These are phyloP conservation scores for Solenodon paradoxus DNA, from an alignment of 2,113 vertebrate species.

Conservation along the genomic window DNA sequence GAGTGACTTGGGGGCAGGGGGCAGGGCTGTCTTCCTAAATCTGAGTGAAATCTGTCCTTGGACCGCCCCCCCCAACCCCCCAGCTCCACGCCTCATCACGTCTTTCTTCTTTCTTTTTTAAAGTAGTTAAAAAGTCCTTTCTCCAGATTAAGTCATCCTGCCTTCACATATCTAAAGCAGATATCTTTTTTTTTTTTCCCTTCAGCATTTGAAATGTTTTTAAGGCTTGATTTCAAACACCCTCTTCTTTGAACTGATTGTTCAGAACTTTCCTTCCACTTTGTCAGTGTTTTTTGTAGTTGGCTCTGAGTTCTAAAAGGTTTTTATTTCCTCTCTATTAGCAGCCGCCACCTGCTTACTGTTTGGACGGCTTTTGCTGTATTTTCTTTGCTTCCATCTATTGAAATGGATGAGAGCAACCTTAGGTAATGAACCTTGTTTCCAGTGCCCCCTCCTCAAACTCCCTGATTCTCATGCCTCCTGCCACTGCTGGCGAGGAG, in stretches of 20 bases:
- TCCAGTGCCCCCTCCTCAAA: constrained; percentile 62
- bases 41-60: background rate
- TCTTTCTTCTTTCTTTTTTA: background rate
- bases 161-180: constrained; percentile 63
- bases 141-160: constrained; percentile 63
- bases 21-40: rapidly evolving
- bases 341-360: constrained; percentile 70
- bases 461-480: constrained; percentile 76
- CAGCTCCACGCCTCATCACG: background rate
- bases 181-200: background rate
- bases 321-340: constrained; percentile 76
- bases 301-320: constrained; percentile 61
- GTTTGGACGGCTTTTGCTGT: constrained; percentile 76
- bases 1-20: too few species aligned
- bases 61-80: too few species aligned
- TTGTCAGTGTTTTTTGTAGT: constrained; percentile 64
- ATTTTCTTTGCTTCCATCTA: constrained; percentile 80
- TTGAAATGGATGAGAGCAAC: constrained; percentile 72
- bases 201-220: constrained; percentile 67
- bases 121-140: constrained; percentile 43
- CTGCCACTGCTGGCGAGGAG: constrained; percentile 61
- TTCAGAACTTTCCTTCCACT: constrained; percentile 54
- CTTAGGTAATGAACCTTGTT: constrained; percentile 78
- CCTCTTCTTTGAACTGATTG: constrained; percentile 51
- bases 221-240: constrained; percentile 73